Conservation (phyloP, 2,797 vertebrate species). For the Chaetodon trifasciatus region DNA sequence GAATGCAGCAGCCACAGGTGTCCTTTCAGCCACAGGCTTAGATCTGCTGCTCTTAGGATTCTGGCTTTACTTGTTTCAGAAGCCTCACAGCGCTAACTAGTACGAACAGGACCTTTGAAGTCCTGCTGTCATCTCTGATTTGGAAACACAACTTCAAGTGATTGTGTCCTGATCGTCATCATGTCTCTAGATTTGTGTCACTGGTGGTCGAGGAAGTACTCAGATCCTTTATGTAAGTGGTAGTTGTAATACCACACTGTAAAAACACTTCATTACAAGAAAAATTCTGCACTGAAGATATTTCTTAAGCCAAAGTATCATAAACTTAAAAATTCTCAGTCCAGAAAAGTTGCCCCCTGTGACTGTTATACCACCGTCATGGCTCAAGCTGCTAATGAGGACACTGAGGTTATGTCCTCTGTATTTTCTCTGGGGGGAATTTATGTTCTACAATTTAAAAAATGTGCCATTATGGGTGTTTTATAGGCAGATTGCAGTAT, state of each 20-base stretch:
- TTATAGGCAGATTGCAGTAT: neutral
- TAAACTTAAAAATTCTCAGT: neutral
- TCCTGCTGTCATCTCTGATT: conserved; percentile 55
- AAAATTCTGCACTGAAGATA: neutral
- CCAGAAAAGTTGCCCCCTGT: neutral
- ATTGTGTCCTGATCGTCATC: conserved; percentile 21
- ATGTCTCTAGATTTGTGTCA: conserved; percentile 3
- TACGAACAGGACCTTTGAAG: conserved; percentile 55
- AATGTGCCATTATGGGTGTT: neutral
- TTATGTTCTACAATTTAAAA: neutral
- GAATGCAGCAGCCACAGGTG: conserved; percentile 73
- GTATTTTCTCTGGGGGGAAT: neutral
- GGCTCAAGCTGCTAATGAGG: neutral
- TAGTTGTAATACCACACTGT: neutral
- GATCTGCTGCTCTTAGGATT: conserved; percentile 61
- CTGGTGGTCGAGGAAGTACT: neutral
- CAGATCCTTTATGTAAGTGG: neutral
- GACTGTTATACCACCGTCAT: neutral
- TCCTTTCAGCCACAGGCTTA: conserved; percentile 68
- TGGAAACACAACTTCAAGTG: conserved; percentile 55
- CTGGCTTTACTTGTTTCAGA: conserved; percentile 64
- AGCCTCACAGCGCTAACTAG: conserved; percentile 43
- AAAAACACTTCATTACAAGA: neutral
- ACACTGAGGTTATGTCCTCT: neutral
- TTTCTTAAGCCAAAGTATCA: neutral